Conservation (phyloP, 2,888 invertebrate species). For the Hipparchia sbordonii region DNA sequence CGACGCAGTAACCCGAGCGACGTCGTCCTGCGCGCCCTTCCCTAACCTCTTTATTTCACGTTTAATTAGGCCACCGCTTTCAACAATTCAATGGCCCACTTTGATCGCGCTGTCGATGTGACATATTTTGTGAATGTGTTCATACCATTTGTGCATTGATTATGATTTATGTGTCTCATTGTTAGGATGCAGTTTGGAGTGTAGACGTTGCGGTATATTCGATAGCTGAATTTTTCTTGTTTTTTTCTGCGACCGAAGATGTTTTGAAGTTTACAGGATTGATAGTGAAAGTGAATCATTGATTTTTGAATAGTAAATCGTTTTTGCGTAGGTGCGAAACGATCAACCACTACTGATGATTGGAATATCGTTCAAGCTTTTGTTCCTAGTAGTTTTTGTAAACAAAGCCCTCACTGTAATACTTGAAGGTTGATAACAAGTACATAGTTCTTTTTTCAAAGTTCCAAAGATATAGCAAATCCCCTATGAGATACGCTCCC, state of each 20-base stretch:
- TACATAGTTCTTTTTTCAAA: too few relatives aligned
- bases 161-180: constrained; percentile 11
- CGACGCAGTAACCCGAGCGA: constrained; percentile 78
- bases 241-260: background rate
- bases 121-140: constrained; percentile 24
- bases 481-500: too few relatives aligned
- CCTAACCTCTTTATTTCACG: constrained; percentile 56
- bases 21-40: constrained; percentile 75
- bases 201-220: background rate
- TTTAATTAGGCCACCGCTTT: constrained; percentile 54
- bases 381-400: background rate
- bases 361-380: background rate
- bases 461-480: too few relatives aligned
- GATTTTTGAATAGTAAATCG: constrained; percentile 1
- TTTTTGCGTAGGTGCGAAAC: background rate
- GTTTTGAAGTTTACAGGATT: constrained; percentile 13
- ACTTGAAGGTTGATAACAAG: background rate
- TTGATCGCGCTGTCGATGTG: constrained; percentile 26
- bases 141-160: constrained; percentile 18
- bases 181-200: constrained; percentile 21
- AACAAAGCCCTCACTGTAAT: background rate
- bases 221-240: background rate
- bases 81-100: constrained; percentile 53
- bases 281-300: constrained; percentile 19
- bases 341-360: background rate